These are phyloP conservation scores for Oenanthe melanoleuca DNA, from an alignment of 2,113 vertebrate genomes.

Conservation along the genomic window DNA sequence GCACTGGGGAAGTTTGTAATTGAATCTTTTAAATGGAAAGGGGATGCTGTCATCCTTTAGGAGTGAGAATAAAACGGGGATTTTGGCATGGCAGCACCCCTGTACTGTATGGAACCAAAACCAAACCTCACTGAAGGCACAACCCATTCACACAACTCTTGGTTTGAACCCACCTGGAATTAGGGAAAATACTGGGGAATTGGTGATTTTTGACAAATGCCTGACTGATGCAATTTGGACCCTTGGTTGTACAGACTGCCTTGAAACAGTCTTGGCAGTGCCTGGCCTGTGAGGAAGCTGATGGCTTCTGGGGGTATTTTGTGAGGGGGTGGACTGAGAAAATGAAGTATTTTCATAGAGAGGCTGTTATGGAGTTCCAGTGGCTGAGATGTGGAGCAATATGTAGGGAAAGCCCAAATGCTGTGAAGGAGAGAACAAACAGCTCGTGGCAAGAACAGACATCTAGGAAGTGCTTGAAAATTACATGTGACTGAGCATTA, in stretches of 20 bases:
- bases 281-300: neutral
- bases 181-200: neutral
- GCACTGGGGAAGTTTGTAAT: neutral
- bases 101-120: rapidly evolving
- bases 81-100: neutral
- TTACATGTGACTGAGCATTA: neutral
- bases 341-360: neutral
- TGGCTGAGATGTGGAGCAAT: neutral
- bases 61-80: neutral
- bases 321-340: neutral
- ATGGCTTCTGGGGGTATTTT: neutral
- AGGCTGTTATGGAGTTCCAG: rapidly evolving
- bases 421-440: neutral
- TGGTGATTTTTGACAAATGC: neutral
- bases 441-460: neutral
- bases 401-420: neutral
- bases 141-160: too few species aligned
- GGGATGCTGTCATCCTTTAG: neutral
- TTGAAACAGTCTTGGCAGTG: neutral
- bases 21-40: neutral
- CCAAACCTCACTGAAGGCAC: neutral
- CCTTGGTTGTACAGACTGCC: neutral
- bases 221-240: neutral
- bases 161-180: neutral
- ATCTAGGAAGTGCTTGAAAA: constrained; percentile 4